phyloP scores from a whole-genome alignment of 2,797 vertebrate genomes.

The Crenuchus spilurus region DNA sequence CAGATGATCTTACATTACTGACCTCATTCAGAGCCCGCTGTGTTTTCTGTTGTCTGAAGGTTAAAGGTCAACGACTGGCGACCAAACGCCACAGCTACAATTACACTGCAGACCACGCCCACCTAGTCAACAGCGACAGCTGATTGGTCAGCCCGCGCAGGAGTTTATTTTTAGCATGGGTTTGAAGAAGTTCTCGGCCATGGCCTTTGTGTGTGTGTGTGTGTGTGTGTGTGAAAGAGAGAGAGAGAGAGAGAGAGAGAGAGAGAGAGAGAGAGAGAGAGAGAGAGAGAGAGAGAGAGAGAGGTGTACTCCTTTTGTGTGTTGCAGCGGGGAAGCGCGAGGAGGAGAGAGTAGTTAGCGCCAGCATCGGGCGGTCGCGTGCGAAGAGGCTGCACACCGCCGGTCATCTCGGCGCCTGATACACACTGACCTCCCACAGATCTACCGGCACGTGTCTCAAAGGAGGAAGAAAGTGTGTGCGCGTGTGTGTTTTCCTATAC shows the following conservation, averaged over 20 bases:
- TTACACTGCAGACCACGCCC: neutral
- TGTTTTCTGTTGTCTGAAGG: neutral
- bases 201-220: neutral
- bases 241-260: no score
- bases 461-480: neutral
- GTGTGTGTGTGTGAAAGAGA: slow-evolving; percentile 57
- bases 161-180: slow-evolving; percentile 46
- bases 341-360: slow-evolving; percentile 7
- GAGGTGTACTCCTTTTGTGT: slow-evolving; percentile 34
- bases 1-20: slow-evolving; percentile 63
- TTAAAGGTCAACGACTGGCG: neutral
- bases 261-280: no score
- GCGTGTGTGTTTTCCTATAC: neutral
- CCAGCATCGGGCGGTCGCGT: slow-evolving; percentile 54
- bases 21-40: slow-evolving; percentile 43
- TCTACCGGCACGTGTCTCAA: neutral
- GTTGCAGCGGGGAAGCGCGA: no score
- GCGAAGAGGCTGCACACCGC: slow-evolving; percentile 41
- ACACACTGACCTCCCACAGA: neutral
- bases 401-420: slow-evolving; percentile 26
- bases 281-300: no score
- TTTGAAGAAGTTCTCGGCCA: slow-evolving; percentile 21
- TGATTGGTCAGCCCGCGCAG: neutral
- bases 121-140: neutral
- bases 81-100: neutral